Conservation (phyloP, 2,113 vertebrate genomes). For the Mesocricetus auratus region DNA sequence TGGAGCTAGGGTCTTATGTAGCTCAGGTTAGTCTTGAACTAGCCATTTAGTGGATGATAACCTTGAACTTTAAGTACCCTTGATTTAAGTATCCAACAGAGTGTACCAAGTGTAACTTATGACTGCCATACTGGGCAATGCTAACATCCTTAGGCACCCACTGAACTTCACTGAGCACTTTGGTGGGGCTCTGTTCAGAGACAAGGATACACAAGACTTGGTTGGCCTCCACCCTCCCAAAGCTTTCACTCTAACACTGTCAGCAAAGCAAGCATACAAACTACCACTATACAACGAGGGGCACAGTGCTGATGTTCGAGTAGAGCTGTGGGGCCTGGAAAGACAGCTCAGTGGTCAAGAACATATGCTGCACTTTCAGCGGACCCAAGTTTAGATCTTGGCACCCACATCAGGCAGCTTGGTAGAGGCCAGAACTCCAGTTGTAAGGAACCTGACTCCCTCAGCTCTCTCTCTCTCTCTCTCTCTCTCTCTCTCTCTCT, state of each 20-base stretch:
- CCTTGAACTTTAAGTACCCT: not conserved
- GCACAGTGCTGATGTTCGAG: not conserved
- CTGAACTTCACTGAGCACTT: not conserved
- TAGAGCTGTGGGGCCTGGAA: not conserved
- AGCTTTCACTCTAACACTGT: not conserved
- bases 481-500: too few relatives aligned
- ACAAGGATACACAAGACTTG: not conserved
- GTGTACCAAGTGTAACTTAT: not conserved
- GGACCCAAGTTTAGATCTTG: not conserved
- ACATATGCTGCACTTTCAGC: not conserved
- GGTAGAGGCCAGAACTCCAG: not conserved
- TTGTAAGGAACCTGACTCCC: not conserved
- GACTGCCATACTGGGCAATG: not conserved
- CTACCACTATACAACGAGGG: not conserved
- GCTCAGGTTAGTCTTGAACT: not conserved
- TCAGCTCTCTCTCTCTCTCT: not conserved
- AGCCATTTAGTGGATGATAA: not conserved
- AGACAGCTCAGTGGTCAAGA: not conserved
- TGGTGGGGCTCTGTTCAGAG: not conserved
- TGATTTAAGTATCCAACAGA: not conserved
- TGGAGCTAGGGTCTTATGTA: not conserved
- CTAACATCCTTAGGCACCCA: not conserved
- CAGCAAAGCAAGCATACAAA: not conserved
- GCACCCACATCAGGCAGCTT: not conserved
- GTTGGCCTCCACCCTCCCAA: not conserved